These are phyloP conservation scores for Leptopilina clavipes DNA, from an alignment of 1,140 invertebrate genomes.

Conservation along the genomic window DNA sequence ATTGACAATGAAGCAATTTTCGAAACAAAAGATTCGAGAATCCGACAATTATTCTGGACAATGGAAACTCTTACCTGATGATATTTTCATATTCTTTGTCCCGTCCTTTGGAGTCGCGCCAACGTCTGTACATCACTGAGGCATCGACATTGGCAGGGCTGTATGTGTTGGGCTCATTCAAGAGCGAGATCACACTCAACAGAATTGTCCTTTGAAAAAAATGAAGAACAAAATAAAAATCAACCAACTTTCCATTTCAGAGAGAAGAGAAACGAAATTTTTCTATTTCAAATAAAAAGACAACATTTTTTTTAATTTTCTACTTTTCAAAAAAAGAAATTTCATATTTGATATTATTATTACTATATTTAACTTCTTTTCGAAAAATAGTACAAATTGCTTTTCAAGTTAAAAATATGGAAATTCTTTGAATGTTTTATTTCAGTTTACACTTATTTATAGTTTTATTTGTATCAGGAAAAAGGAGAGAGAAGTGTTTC, in stretches of 20 bases:
- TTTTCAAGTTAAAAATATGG: no score
- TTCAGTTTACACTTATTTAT: no score
- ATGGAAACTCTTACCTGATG: constrained; percentile 84
- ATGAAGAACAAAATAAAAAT: neutral
- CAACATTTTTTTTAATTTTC: no score
- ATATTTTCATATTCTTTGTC: constrained; percentile 99
- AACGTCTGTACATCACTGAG: constrained; percentile 99
- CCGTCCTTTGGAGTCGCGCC: constrained; percentile 97
- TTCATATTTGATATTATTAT: no score
- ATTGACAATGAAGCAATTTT: constrained; percentile 6
- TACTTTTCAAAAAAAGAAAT: no score
- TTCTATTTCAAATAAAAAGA: no score
- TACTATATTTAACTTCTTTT: no score
- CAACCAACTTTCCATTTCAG: neutral
- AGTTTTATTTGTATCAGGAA: no score
- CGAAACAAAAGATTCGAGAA: neutral
- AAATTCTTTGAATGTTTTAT: no score
- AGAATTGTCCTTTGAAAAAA: constrained; percentile 88
- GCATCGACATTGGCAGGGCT: constrained; percentile 99
- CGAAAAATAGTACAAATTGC: no score
- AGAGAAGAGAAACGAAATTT: neutral
- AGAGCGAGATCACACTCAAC: constrained; percentile 97
- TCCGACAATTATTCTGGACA: constrained; percentile 8
- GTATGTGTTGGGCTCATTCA: constrained; percentile 99
- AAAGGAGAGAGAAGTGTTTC: no score